Evolutionary conservation across 2,888 invertebrate species (phyloP).

Genomic region (Plusia festucae): DNA sequence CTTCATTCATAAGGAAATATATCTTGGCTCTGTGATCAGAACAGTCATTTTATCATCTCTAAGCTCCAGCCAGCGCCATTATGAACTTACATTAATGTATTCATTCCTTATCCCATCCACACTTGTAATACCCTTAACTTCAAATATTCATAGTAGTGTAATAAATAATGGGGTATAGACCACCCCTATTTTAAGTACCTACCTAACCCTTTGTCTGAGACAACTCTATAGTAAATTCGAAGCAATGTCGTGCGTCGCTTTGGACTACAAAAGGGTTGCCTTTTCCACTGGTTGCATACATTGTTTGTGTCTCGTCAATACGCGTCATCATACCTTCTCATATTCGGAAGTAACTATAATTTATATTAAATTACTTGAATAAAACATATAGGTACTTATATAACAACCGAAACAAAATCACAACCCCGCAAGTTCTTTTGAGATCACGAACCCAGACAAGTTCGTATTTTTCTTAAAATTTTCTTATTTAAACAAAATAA

Average conservation of each 20-base stretch:
- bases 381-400: too few relatives aligned
- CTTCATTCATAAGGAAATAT: background rate
- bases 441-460: too few relatives aligned
- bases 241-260: background rate
- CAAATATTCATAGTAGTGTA: constrained; percentile 4
- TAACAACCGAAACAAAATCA: too few relatives aligned
- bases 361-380: too few relatives aligned
- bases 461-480: too few relatives aligned
- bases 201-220: constrained; percentile 1
- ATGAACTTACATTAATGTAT: background rate
- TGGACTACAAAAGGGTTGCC: background rate
- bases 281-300: background rate
- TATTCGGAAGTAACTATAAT: too few relatives aligned
- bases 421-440: too few relatives aligned
- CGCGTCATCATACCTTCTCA: too few relatives aligned
- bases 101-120: background rate
- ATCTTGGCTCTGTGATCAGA: background rate
- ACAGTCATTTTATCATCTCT: background rate
- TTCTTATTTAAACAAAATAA: too few relatives aligned
- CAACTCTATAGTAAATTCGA: background rate
- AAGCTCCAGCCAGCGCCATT: background rate
- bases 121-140: background rate
- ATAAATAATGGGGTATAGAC: background rate
- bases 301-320: too few relatives aligned
- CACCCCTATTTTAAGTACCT: background rate